Conservation (phyloP, 2,888 invertebrate genomes). For the Agrochola lota region DNA sequence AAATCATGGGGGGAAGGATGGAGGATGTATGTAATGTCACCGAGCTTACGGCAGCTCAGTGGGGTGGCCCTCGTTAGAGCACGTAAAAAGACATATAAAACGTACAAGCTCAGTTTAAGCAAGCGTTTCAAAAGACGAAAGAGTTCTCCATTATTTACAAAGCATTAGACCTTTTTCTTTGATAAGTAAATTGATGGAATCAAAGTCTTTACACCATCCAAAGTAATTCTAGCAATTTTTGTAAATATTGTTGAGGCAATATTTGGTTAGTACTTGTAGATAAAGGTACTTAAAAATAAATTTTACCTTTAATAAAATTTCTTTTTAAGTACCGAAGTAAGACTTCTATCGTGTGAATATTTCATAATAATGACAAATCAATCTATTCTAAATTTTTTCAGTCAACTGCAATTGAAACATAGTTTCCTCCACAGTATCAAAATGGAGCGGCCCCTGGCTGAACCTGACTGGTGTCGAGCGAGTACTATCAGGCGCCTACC, state of each 20-base stretch:
- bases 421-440: slow-evolving; percentile 84
- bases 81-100: slow-evolving; percentile 58
- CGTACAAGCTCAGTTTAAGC: slow-evolving; percentile 38
- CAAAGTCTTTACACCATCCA: slow-evolving; percentile 13
- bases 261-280: too few relatives aligned
- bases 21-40: slow-evolving; percentile 45
- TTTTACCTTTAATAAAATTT: too few relatives aligned
- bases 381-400: too few relatives aligned
- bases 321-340: too few relatives aligned
- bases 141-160: slow-evolving; percentile 41
- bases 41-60: slow-evolving; percentile 55
- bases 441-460: slow-evolving; percentile 89
- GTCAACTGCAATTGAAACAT: neutral
- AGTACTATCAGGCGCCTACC: slow-evolving; percentile 91
- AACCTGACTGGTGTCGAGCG: slow-evolving; percentile 90
- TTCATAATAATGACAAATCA: neutral
- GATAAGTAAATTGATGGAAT: slow-evolving; percentile 28
- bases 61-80: slow-evolving; percentile 61
- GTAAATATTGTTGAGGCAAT: too few relatives aligned
- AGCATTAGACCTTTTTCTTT: slow-evolving; percentile 44
- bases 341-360: neutral
- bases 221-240: slow-evolving; percentile 29
- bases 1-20: slow-evolving; percentile 25
- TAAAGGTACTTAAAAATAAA: too few relatives aligned
- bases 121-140: slow-evolving; percentile 22